Evolutionary conservation across 2,113 vertebrate species (phyloP).

Genomic region (Accipiter cooperii): DNA sequence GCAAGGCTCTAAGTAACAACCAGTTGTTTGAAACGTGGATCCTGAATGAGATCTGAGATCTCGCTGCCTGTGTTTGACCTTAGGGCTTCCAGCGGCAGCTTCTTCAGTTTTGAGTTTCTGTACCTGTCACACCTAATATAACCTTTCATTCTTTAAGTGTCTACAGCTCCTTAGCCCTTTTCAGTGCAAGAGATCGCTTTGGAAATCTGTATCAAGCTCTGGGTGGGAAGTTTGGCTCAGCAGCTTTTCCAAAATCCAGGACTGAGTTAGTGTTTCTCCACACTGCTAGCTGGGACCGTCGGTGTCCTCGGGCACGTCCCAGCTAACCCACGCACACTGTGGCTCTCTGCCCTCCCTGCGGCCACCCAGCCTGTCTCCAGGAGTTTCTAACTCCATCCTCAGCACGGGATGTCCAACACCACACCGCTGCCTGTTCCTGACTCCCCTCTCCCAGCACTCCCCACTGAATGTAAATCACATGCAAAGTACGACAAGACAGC

Average conservation of each 20-base stretch:
- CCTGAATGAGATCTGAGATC: neutral
- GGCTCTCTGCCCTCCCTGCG: neutral
- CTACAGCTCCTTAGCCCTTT: neutral
- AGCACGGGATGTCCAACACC: neutral
- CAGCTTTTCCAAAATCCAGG: neutral
- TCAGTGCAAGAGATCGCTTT: neutral
- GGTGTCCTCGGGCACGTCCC: fast-evolving
- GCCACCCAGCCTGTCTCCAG: neutral
- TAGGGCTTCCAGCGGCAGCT: neutral
- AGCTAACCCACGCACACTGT: fast-evolving
- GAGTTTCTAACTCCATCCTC: neutral
- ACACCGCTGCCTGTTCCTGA: neutral
- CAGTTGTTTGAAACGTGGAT: neutral
- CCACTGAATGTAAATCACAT: neutral
- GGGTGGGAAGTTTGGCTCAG: neutral
- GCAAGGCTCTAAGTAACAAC: neutral
- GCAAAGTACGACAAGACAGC: neutral
- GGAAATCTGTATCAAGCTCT: neutral
- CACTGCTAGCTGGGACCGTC: neutral
- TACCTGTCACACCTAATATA: neutral
- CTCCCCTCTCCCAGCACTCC: neutral
- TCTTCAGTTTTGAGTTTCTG: neutral
- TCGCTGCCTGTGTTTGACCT: neutral
- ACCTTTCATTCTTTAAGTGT: neutral
- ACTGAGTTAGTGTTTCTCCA: neutral